Evolutionary conservation across 2,797 vertebrate genomes (phyloP), one percentile per base, ranked within the genome.

Genomic region (Graptemys geographica): DNA sequence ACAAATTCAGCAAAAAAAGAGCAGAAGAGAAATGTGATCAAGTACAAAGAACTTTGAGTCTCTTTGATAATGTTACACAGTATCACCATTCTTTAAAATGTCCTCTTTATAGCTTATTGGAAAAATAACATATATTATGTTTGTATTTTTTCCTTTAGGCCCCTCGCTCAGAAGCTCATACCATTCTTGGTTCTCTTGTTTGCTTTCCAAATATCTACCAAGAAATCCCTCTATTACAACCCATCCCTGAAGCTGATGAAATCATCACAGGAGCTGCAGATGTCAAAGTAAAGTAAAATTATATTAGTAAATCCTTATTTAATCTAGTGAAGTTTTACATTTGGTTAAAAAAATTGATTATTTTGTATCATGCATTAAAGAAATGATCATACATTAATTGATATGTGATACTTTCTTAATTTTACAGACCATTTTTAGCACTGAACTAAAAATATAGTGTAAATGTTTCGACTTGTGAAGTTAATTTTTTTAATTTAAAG

Each of bases 201-300:
- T 99, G 99, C 98, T 99, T 99, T 90, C 99, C 99, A 69, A 99
- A 99, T 90, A 98, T 99, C 91, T 99, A 99, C 96, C 98, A 88
- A 53, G 98, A 99, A 96, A 98, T 99, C 90, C 99, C 99, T 8
- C 90, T 98, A 31, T 84, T 99, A 83, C 98, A 98, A 91, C 97
- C 98, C 5, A 47, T 97, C 49, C 94, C 98, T 1, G 99, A 98
- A 96, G 97, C 98, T 10, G 97, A 97, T 28, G 98, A 99, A 74
- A 94, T 99, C 25, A 37, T 95, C 5, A 88, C 98, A 1, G 98
- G 98, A 91, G 96, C 98, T 18, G 98, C 99, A 94, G 99, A 99
- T 89, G 97, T 99, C 79, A 99, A 99, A 99, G 99, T 99, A 98
- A 87, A 79, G 79, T n/a, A 28, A 21, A 33, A 0, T 33, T 83